Evolutionary conservation across 1,140 invertebrate species (phyloP).

Genomic region (Zaprionus camerounensis): DNA sequence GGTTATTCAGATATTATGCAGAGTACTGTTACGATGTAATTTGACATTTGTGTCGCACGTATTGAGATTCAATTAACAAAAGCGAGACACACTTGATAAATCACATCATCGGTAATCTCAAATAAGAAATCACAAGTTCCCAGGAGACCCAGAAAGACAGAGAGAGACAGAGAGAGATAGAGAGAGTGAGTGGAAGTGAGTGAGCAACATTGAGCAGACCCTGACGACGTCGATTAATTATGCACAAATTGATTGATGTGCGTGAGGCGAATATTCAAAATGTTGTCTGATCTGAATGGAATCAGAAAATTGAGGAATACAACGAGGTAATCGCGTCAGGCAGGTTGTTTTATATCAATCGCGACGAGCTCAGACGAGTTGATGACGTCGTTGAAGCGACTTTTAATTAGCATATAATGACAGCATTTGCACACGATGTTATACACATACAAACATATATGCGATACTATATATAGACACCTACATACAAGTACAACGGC

Average conservation of each 20-base stretch:
- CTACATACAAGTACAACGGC: background rate
- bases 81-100: conserved; percentile 63
- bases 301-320: background rate
- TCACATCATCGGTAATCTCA: conserved; percentile 42
- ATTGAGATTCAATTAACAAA: conserved; percentile 72
- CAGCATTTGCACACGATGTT: conserved; percentile 53
- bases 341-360: conserved; percentile 2
- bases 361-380: conserved; percentile 27
- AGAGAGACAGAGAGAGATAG: background rate
- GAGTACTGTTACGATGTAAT: conserved; percentile 26
- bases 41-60: conserved; percentile 56
- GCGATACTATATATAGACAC: conserved; percentile 14
- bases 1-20: conserved; percentile 11
- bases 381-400: conserved; percentile 51
- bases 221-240: conserved; percentile 67
- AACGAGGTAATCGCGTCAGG: background rate
- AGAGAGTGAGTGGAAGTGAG: background rate
- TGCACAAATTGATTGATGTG: conserved; percentile 78
- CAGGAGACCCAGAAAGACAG: background rate
- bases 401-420: conserved; percentile 77
- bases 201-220: conserved; percentile 2
- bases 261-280: conserved; percentile 62
- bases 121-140: conserved; percentile 22
- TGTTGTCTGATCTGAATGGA: background rate
- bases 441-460: background rate